Conservation (phyloP, 1,140 invertebrate genomes). For the Bemisia tabaci region DNA sequence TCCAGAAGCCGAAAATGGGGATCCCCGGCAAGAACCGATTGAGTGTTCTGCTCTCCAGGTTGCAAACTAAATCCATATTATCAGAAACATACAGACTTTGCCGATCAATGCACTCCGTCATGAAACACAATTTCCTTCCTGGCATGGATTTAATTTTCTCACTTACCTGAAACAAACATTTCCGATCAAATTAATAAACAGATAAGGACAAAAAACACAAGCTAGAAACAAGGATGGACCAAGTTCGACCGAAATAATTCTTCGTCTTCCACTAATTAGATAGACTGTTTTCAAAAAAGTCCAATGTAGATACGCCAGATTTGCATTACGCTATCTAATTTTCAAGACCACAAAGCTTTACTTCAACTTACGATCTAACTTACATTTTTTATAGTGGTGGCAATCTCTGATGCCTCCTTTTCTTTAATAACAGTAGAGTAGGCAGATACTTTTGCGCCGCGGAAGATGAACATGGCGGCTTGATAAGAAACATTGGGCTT, state of each 20-base stretch:
- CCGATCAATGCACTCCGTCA: not conserved
- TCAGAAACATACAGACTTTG: not conserved
- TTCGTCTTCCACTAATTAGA: too few relatives aligned
- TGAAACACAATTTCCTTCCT: not conserved
- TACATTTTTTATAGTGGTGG: not conserved
- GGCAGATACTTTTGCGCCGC: not conserved
- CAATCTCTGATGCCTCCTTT: not conserved
- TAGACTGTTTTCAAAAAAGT: too few relatives aligned
- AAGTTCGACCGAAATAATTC: too few relatives aligned
- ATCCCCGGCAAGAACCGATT: not conserved
- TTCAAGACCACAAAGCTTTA: too few relatives aligned
- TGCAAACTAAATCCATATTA: not conserved
- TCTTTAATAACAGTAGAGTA: not conserved
- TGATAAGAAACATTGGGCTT: not conserved
- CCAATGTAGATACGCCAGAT: too few relatives aligned
- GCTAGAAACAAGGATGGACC: too few relatives aligned
- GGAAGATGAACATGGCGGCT: not conserved
- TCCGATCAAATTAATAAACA: too few relatives aligned
- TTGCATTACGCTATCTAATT: too few relatives aligned
- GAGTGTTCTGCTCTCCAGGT: not conserved
- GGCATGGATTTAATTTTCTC: not conserved
- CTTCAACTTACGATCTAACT: too few relatives aligned
- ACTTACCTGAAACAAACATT: not conserved
- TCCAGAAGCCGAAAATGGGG: not conserved
- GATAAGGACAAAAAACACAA: too few relatives aligned